These are phyloP conservation scores for Sthenelais limicola DNA, from an alignment of 2,888 invertebrate genomes.

Conservation along the genomic window DNA sequence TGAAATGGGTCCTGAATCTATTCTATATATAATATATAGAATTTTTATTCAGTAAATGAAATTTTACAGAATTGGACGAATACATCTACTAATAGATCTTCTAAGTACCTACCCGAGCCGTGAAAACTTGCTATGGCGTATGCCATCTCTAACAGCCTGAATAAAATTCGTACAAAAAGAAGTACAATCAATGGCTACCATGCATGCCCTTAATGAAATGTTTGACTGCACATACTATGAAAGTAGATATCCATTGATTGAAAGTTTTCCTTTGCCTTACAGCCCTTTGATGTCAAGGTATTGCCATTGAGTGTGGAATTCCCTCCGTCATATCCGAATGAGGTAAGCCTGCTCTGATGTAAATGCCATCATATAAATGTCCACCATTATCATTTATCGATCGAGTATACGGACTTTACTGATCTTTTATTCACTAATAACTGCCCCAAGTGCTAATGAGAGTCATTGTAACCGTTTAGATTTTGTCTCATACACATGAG, in stretches of 20 bases:
- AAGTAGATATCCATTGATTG: conserved; percentile 12
- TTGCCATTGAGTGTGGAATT: conserved; percentile 60
- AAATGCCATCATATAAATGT: conserved; percentile 10
- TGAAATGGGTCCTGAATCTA: neutral
- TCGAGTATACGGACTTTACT: too few relatives aligned
- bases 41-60: too few relatives aligned
- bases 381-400: neutral
- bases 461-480: neutral
- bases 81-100: neutral
- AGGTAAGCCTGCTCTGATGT: conserved; percentile 54
- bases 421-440: too few relatives aligned
- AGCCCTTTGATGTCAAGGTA: conserved; percentile 67
- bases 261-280: conserved; percentile 44
- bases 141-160: too few relatives aligned
- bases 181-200: too few relatives aligned
- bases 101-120: neutral
- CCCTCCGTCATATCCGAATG: conserved; percentile 60
- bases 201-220: too few relatives aligned
- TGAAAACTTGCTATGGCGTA: neutral
- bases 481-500: neutral
- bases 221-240: too few relatives aligned
- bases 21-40: neutral
- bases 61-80: too few relatives aligned
- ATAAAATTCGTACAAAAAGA: too few relatives aligned
- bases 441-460: too few relatives aligned